These are phyloP conservation scores for Dendronephthya gigantea DNA, from an alignment of 64 coral and sea anemone genomes.

Conservation along the genomic window DNA sequence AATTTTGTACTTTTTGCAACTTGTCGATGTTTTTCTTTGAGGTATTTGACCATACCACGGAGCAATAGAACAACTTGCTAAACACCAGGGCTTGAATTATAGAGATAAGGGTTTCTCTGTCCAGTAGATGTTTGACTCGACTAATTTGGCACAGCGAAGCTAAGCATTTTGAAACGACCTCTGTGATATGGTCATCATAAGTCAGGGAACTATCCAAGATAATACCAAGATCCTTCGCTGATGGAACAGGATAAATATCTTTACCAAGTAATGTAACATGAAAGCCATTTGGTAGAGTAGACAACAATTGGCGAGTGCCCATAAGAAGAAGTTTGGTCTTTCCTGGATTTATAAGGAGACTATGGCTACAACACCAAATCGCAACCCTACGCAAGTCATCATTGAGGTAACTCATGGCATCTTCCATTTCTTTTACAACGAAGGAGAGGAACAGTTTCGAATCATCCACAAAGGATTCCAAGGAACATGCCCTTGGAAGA, in stretches of 20 bases:
- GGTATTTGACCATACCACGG: too few species aligned
- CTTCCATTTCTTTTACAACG: background rate
- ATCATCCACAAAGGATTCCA: slow-evolving; percentile 29
- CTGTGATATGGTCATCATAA: too few species aligned
- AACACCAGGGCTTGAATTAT: too few species aligned
- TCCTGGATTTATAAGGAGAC: slow-evolving; percentile 54
- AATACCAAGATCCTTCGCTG: too few species aligned
- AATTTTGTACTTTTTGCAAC: too few species aligned
- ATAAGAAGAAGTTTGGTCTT: slow-evolving; percentile 46
- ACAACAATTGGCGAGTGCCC: slow-evolving; percentile 34
- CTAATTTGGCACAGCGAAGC: too few species aligned
- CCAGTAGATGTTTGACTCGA: too few species aligned
- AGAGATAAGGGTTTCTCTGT: too few species aligned
- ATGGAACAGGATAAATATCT: slow-evolving; percentile 7
- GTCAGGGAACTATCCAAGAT: too few species aligned
- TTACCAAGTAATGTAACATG: slow-evolving; percentile 27
- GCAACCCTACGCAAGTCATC: slow-evolving; percentile 6
- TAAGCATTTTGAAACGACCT: too few species aligned
- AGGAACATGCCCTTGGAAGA: background rate
- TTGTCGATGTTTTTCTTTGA: too few species aligned
- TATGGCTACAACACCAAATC: slow-evolving; percentile 45
- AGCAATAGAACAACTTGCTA: too few species aligned
- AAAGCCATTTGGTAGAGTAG: background rate
- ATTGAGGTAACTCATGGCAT: background rate
- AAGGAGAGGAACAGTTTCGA: slow-evolving; percentile 13